phyloP scores from a whole-genome alignment of 2,888 invertebrate species.

The Ceriagrion tenellum region DNA sequence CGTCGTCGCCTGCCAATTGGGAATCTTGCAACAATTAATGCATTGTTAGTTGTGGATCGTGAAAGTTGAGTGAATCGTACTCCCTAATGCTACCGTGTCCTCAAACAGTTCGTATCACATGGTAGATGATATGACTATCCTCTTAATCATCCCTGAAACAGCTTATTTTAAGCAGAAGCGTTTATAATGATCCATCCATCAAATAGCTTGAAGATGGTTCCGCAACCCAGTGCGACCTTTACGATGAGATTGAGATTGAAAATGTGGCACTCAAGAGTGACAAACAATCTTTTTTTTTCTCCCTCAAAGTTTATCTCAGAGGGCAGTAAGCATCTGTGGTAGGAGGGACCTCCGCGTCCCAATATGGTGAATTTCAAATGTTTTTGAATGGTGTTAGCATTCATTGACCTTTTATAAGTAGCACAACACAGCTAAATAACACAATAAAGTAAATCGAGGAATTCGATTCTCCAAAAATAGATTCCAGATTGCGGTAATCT shows the following conservation, averaged over 20 bases:
- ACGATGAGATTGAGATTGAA: not conserved
- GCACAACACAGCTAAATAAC: not conserved
- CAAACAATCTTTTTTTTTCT: not conserved
- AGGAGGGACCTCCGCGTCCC: not conserved
- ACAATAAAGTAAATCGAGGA: not conserved
- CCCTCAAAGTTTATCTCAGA: not conserved
- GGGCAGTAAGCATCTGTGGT: constrained; percentile 4
- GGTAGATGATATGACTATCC: too few species aligned
- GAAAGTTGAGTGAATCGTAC: too few species aligned
- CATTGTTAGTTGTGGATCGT: too few species aligned
- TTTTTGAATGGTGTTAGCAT: not conserved
- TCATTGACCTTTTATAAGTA: constrained; percentile 1
- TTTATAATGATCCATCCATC: too few species aligned
- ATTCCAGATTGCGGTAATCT: not conserved
- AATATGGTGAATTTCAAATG: not conserved
- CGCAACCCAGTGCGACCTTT: not conserved
- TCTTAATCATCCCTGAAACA: too few species aligned
- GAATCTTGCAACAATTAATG: too few species aligned
- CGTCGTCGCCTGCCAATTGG: too few species aligned
- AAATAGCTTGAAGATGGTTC: not conserved
- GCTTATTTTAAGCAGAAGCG: too few species aligned
- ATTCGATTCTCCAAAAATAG: not conserved
- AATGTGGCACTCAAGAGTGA: not conserved
- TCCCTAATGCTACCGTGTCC: too few species aligned
- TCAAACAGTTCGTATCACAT: too few species aligned